Evolutionary conservation across 2,888 invertebrate genomes (phyloP), one percentile per base, ranked within the genome.

Genomic region (Coecobrya sp.): DNA sequence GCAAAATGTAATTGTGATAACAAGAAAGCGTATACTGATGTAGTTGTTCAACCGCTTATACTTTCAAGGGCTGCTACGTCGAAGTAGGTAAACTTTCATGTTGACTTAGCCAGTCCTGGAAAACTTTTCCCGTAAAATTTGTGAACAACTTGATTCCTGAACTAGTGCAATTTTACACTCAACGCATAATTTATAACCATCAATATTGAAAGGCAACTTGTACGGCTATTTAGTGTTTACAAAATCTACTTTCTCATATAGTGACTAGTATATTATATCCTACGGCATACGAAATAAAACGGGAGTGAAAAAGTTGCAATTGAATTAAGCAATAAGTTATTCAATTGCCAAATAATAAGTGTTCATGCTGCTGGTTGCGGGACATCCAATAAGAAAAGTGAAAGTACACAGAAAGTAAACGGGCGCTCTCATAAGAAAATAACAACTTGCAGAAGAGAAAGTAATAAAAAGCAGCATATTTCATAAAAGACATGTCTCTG

Each of bases 41-140:
- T 19, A 73, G 73, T 19, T 19, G 42, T n/a, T 68, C 27, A 27
- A 73, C 68, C 1, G 7, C 68, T 73, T 19, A 42, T 73, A 73
- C n/a, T 19, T 73, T 42, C 42, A 42, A 73, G 36, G 16, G 19
- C 36, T n/a, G 16, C 65, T 16, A 1, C 4, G 30, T 68, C 30
- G 62, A 10, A n/a, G 68, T 68, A 68, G 42, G 79, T 11, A 79
- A 79, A 79, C 79, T 79, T 79, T 79, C 52, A 52, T 79, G 27
- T 79, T 79, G 79, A 79, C 49, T 79, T 52, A 16, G 59, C 59
- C 30, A 36, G 30, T 19, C 7, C 79, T 52, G 84, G 59, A 59
- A 86, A 87, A 87, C 36, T 87, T 87, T 87, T 87, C 55, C 55
- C 52, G 87, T 87, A 68, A 87, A 87, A 87, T 73, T 87, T 86